Evolutionary conservation across 1,140 invertebrate genomes (phyloP).

Genomic region (Saccostrea cuccullata): DNA sequence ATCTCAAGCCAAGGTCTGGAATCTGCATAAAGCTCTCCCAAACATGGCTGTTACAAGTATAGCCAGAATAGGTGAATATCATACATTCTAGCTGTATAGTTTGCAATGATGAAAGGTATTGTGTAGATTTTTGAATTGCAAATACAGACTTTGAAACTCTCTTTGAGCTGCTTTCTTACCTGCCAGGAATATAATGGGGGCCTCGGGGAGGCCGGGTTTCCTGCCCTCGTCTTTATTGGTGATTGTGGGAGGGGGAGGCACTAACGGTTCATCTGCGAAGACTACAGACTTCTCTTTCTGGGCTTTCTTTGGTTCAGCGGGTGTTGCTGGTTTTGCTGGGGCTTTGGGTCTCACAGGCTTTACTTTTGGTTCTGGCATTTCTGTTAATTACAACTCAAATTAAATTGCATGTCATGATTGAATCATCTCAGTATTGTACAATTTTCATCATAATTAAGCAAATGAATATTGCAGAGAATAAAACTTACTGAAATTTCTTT

Average conservation of each 20-base stretch:
- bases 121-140: too few species aligned
- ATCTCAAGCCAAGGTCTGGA: too few species aligned
- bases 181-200: conserved; percentile 71
- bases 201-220: conserved; percentile 65
- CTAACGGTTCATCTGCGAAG: not conserved
- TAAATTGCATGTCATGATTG: not conserved
- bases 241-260: conserved; percentile 61
- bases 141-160: too few species aligned
- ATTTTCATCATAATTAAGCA: not conserved
- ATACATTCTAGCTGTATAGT: too few species aligned
- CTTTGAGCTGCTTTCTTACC: conserved; percentile 58
- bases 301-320: not conserved
- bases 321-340: conserved; percentile 14
- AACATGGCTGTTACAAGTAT: too few species aligned
- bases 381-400: not conserved
- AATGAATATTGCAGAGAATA: not conserved
- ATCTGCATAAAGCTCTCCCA: too few species aligned
- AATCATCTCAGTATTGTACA: too few species aligned
- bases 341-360: conserved; percentile 27
- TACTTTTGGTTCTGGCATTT: not conserved
- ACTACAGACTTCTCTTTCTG: conserved; percentile 18
- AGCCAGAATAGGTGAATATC: too few species aligned
- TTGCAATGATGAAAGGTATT: too few species aligned
- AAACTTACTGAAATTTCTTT: conserved; percentile 48
- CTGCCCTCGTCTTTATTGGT: conserved; percentile 68